Conservation (phyloP, 2,888 invertebrate species). For the Drosophila hamatofila region DNA sequence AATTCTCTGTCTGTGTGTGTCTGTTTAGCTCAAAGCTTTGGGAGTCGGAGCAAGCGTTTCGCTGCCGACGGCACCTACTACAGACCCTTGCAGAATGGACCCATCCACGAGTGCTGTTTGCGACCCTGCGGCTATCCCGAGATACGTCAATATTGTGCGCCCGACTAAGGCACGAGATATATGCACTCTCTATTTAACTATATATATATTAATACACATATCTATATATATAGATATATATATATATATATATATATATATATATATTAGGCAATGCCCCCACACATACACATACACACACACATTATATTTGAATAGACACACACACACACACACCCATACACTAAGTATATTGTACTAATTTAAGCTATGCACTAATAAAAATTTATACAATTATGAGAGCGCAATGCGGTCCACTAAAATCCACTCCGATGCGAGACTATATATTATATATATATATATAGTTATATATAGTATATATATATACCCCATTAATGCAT, state of each 20-base stretch:
- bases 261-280: conserved; percentile 16
- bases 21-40: conserved; percentile 60
- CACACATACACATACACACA: conserved; percentile 4
- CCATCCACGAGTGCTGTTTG: conserved; percentile 81
- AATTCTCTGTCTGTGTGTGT: background rate
- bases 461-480: conserved; percentile 13
- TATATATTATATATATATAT: conserved; percentile 10
- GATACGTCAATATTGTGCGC: conserved; percentile 80
- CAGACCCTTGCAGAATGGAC: conserved; percentile 71
- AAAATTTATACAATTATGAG: conserved; percentile 65
- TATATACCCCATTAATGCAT: conserved; percentile 37
- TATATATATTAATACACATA: background rate
- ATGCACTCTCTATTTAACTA: background rate
- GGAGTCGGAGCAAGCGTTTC: conserved; percentile 67
- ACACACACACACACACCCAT: conserved; percentile 16
- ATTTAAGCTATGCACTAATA: conserved; percentile 72
- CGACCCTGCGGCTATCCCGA: conserved; percentile 78
- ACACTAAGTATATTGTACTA: conserved; percentile 64
- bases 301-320: conserved; percentile 12
- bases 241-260: background rate
- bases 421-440: conserved; percentile 1
- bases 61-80: conserved; percentile 58
- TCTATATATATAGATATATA: background rate
- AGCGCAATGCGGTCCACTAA: conserved; percentile 21
- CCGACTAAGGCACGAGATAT: conserved; percentile 22